Evolutionary conservation across 2,113 vertebrate genomes (phyloP).

Genomic region (Etheostoma cragini): DNA sequence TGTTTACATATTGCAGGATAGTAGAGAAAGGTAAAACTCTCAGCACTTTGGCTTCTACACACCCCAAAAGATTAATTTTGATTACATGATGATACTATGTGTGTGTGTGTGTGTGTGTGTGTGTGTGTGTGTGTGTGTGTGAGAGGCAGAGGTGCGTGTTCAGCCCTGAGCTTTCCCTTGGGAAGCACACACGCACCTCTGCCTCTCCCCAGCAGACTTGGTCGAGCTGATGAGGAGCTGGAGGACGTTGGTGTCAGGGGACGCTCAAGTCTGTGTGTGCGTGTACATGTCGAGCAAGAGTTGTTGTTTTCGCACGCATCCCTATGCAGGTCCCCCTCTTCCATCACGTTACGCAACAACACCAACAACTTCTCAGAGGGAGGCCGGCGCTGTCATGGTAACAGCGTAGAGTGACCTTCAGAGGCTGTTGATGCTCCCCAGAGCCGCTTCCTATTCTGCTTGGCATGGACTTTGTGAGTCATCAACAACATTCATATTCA

Average conservation of each 20-base stretch:
- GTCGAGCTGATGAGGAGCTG: constrained; percentile 34
- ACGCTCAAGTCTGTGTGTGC: background rate
- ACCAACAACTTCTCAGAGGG: constrained; percentile 59
- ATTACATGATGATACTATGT: constrained; percentile 2
- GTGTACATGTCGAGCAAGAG: background rate
- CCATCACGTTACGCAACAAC: constrained; percentile 44
- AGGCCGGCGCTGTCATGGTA: constrained; percentile 76
- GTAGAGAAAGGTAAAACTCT: constrained; percentile 45
- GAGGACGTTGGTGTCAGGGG: background rate
- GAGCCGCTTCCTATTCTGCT: constrained; percentile 68
- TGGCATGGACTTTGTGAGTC: constrained; percentile 73
- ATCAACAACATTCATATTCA: constrained; percentile 76
- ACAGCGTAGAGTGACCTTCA: constrained; percentile 77
- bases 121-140: background rate
- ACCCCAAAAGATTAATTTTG: constrained; percentile 19
- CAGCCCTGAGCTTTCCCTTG: constrained; percentile 55
- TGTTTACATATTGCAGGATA: constrained; percentile 50
- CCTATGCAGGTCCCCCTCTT: constrained; percentile 33
- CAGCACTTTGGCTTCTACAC: constrained; percentile 26
- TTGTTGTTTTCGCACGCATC: constrained; percentile 32
- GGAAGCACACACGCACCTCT: constrained; percentile 59
- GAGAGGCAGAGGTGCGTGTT: too few species aligned
- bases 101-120: constrained; percentile 20
- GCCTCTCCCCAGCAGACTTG: constrained; percentile 65
- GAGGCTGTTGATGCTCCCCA: constrained; percentile 71